Percentiles rank a stretch among this genome's conserved stretches.
These are phyloP conservation scores for Pardalotus punctatus DNA, from an alignment of 2,113 vertebrate species.

Conservation along the genomic window DNA sequence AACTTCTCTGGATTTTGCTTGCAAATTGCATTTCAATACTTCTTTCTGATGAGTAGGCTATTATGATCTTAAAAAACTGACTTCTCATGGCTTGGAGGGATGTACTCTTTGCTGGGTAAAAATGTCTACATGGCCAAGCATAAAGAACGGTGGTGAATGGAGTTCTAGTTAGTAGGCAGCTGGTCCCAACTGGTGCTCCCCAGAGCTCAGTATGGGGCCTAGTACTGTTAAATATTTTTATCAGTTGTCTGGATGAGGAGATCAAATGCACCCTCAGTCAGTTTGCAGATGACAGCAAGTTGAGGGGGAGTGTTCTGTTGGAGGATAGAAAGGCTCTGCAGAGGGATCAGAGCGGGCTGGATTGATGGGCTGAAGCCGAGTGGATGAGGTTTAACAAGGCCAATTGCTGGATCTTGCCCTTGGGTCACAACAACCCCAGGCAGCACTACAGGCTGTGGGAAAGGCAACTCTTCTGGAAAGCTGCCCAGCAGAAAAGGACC, in stretches of 20 bases:
- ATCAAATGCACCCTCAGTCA: neutral
- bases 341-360: neutral
- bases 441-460: accelerated
- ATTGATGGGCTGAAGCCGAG: neutral
- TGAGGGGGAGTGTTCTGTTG: accelerated
- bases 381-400: neutral
- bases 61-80: neutral
- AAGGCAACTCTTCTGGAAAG: neutral
- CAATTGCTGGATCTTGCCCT: accelerated
- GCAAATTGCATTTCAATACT: neutral
- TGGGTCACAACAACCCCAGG: neutral
- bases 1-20: neutral
- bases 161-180: neutral
- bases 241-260: neutral
- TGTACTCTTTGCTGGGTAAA: neutral
- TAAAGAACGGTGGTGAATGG: neutral
- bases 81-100: neutral
- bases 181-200: neutral
- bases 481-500: neutral
- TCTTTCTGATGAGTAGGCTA: neutral
- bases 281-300: neutral
- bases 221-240: neutral
- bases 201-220: neutral
- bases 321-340: accelerated
- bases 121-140: accelerated